Evolutionary conservation across 2,797 vertebrate species (phyloP).

Genomic region (Ctenochaetus hawaiiensis): DNA sequence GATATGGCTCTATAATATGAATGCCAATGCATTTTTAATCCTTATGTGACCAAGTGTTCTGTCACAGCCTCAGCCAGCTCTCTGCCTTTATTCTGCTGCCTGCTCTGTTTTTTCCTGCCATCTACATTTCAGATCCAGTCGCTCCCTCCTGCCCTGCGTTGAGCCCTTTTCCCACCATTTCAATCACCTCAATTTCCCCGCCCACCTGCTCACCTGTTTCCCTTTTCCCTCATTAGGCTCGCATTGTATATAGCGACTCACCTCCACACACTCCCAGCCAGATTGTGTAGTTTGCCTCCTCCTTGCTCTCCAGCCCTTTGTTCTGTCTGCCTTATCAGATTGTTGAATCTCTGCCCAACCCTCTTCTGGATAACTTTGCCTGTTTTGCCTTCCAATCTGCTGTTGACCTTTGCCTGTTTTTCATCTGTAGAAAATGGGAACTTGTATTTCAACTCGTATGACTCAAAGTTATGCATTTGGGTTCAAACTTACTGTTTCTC

Average conservation of each 20-base stretch:
- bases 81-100: background rate
- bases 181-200: background rate
- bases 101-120: background rate
- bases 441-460: background rate
- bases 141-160: background rate
- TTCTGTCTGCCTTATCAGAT: background rate
- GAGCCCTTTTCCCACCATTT: background rate
- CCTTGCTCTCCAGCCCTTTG: background rate
- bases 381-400: constrained; percentile 2
- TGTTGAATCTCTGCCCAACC: background rate
- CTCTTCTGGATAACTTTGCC: background rate
- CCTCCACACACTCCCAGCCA: background rate
- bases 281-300: background rate
- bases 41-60: background rate
- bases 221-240: background rate
- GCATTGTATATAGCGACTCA: background rate
- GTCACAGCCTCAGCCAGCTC: background rate
- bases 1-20: background rate
- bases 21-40: background rate
- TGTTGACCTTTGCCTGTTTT: background rate
- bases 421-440: background rate
- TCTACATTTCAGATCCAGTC: background rate
- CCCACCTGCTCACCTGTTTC: constrained; percentile 3
- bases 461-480: background rate
- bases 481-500: background rate